Base-by-base conservation (phyloP, 2,797 vertebrate genomes). In the Chanos chanos region DNA sequence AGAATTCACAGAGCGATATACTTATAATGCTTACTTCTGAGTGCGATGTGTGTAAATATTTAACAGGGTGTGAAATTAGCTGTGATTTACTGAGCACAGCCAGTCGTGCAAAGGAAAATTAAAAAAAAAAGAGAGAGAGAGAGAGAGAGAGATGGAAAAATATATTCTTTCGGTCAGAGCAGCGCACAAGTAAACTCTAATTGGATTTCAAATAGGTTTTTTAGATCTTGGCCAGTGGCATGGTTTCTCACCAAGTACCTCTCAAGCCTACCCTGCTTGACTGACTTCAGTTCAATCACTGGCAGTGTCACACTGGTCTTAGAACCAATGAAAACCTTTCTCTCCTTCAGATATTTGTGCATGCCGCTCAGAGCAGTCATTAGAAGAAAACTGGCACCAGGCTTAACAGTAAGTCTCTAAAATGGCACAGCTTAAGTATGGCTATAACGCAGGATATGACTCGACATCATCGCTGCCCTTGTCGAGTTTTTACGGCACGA, bases 1-100 rank as follows among this genome's bases (percentile, higher is more conserved):
- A 49, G 22, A 16, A 30, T 68, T 27, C 48, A 47, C 28, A 47
- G 75, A 76, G 74, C 76, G 72, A 65, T 68, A 25, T 45, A 19
- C 75, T 73, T 72, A 59, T 75, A 70, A 66, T 81, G 80, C 78
- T 81, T 75, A 71, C 69, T 67, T 54, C 56, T 66, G 41, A 63
- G 66, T 62, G 60, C 66, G 50, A 64, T 68, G 66, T 71, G 72
- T 75, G 70, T 75, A 75, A 81, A 82, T 73, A 80, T 85, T 79
- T 81, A 86, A 86, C 74, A 79, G 78, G 73, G 78, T 83, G 80
- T 86, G 81, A 85, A 87, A 85, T 86, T 77, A 78, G 75, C 77
- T 80, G 73, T 75, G 80, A 76, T 77, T 50, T 49, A 41, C 52
- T 37, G 27, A 44, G 13, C 55, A 34, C 53, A 7, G 48, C 67